Evolutionary conservation across 2,113 vertebrate genomes (phyloP).

Genomic region (Fukomys damarensis): DNA sequence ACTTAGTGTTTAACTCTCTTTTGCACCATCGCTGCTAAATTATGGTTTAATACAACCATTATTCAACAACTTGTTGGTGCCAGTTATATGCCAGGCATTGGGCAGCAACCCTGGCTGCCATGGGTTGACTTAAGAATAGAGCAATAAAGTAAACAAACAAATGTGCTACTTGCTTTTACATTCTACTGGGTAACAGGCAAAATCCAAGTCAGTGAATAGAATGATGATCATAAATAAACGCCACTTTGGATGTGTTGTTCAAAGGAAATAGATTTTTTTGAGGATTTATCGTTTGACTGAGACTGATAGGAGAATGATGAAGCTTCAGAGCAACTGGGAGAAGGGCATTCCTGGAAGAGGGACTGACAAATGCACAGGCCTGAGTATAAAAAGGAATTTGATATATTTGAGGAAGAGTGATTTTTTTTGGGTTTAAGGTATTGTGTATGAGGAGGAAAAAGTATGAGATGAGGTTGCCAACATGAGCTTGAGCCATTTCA

Average conservation of each 20-base stretch:
- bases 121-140: neutral
- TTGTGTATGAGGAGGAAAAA: neutral
- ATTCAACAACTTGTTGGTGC: neutral
- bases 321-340: neutral
- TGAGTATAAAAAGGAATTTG: neutral
- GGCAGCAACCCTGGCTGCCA: neutral
- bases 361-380: neutral
- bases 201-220: conserved; percentile 21
- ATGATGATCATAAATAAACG: conserved; percentile 3
- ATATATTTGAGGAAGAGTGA: neutral
- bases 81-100: neutral
- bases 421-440: neutral
- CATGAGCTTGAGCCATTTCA: neutral
- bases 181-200: conserved; percentile 1
- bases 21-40: neutral
- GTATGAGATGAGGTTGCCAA: neutral
- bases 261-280: conserved; percentile 48
- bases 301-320: neutral
- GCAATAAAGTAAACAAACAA: neutral
- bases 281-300: neutral
- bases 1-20: conserved; percentile 33
- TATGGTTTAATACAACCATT: neutral
- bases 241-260: neutral
- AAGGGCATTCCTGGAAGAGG: neutral
- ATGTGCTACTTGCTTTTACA: conserved; percentile 4